Percentiles rank a stretch among this genome's conserved stretches.
phyloP scores from a whole-genome alignment of 2,888 invertebrate species.

The Petrolisthes manimaculis region DNA sequence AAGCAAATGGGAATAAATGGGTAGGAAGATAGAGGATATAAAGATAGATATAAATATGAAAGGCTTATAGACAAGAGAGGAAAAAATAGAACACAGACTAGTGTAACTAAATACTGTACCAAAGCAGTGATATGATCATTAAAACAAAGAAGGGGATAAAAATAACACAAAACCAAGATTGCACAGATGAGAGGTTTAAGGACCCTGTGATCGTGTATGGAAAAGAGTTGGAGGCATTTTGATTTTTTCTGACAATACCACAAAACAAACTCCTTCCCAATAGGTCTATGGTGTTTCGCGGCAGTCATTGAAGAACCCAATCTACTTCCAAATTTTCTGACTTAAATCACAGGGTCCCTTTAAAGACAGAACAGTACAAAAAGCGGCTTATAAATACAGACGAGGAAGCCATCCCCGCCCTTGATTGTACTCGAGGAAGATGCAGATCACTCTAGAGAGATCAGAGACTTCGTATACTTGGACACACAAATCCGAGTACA shows the following conservation, averaged over 20 bases:
- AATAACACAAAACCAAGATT: background rate
- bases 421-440: slow-evolving; percentile 60
- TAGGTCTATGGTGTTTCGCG: too few species aligned
- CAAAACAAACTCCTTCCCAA: too few species aligned
- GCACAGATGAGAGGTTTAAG: slow-evolving; percentile 13
- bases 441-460: slow-evolving; percentile 54
- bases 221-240: background rate
- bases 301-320: too few species aligned
- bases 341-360: too few species aligned
- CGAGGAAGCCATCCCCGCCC: slow-evolving; percentile 39
- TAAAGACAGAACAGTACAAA: background rate
- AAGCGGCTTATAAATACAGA: slow-evolving; percentile 57
- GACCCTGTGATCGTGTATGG: background rate
- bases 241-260: too few species aligned
- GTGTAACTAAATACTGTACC: slow-evolving; percentile 51
- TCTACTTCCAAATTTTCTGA: too few species aligned
- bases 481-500: slow-evolving; percentile 1
- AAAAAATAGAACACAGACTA: slow-evolving; percentile 29
- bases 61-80: background rate
- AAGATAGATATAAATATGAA: too few species aligned
- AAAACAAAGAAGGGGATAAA: slow-evolving; percentile 6
- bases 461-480: slow-evolving; percentile 21
- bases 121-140: slow-evolving; percentile 48
- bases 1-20: slow-evolving; percentile 8
- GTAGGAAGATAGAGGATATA: slow-evolving; percentile 6